These are phyloP conservation scores for Macroramphosus scolopax DNA, from an alignment of 2,797 vertebrate genomes.

Conservation along the genomic window DNA sequence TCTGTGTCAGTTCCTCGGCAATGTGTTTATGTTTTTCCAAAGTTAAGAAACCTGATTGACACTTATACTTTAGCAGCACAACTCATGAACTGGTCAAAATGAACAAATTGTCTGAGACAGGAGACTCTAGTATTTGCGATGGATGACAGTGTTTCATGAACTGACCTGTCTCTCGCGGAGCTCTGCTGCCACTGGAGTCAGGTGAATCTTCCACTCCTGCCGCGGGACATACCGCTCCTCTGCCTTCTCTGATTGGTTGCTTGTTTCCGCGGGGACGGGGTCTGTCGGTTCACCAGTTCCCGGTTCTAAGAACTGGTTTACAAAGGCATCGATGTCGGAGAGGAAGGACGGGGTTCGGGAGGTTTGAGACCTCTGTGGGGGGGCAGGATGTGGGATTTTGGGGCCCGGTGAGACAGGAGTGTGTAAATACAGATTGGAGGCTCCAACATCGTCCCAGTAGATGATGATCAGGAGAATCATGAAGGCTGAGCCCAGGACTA, in stretches of 20 bases:
- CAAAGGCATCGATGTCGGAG: conserved; percentile 84
- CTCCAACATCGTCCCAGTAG: conserved; percentile 94
- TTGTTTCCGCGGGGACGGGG: conserved; percentile 51
- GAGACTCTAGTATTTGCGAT: too few relatives aligned
- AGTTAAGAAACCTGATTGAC: too few relatives aligned
- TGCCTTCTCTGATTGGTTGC: conserved; percentile 76
- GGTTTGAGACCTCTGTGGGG: conserved; percentile 33
- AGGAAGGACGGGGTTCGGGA: conserved; percentile 70
- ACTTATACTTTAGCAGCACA: too few relatives aligned
- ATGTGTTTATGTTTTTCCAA: too few relatives aligned
- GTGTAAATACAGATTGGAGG: conserved; percentile 86
- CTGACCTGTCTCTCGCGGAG: conserved; percentile 70
- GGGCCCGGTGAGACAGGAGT: conserved; percentile 82
- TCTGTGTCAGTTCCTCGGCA: too few relatives aligned
- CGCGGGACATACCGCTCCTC: conserved; percentile 82
- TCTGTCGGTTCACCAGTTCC: conserved; percentile 78
- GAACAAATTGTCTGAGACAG: too few relatives aligned
- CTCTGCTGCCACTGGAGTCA: conserved; percentile 77
- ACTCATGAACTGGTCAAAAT: too few relatives aligned
- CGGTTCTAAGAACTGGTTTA: conserved; percentile 83
- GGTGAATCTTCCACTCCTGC: conserved; percentile 88
- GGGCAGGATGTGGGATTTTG: conserved; percentile 67
- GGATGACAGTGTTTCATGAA: neutral
- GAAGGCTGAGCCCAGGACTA: conserved; percentile 88
- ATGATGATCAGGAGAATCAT: conserved; percentile 96